Evolutionary conservation across 2,888 invertebrate species (phyloP).

Genomic region (Sinhomidia bicolor): DNA sequence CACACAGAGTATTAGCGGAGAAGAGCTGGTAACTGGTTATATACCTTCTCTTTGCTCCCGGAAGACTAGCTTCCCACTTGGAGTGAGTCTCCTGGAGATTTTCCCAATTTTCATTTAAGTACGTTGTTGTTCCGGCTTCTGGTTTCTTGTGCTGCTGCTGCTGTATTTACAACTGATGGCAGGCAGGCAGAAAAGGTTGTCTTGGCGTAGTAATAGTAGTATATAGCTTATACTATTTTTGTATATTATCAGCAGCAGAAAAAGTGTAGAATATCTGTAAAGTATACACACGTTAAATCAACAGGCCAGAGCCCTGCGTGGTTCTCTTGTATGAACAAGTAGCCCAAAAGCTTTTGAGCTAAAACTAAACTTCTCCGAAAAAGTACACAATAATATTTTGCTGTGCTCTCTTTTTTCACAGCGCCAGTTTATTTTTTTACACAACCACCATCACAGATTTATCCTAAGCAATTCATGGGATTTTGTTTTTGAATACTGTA

Average conservation of each 20-base stretch:
- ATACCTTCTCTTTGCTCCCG: background rate
- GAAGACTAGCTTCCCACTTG: background rate
- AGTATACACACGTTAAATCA: constrained; percentile 45
- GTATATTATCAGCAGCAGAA: background rate
- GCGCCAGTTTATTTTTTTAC: constrained; percentile 11
- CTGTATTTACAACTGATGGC: too few relatives aligned
- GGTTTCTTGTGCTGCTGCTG: too few relatives aligned
- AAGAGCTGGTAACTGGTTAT: background rate
- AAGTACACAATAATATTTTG: background rate
- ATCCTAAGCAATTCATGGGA: constrained; percentile 14
- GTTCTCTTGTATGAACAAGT: background rate
- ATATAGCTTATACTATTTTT: too few relatives aligned
- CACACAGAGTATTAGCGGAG: background rate
- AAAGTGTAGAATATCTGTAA: constrained; percentile 26
- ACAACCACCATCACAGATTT: constrained; percentile 8
- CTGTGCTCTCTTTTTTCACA: background rate
- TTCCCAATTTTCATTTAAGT: constrained; percentile 30
- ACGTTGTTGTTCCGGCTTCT: background rate
- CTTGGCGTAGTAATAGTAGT: too few relatives aligned
- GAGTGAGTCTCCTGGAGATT: constrained; percentile 26
- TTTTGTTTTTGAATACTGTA: background rate
- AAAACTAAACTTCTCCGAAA: background rate
- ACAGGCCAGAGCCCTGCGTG: too few relatives aligned
- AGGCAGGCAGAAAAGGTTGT: too few relatives aligned
- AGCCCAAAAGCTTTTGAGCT: background rate